Base-by-base conservation (phyloP, 2,888 invertebrate species). In the Clitarchus hookeri region DNA sequence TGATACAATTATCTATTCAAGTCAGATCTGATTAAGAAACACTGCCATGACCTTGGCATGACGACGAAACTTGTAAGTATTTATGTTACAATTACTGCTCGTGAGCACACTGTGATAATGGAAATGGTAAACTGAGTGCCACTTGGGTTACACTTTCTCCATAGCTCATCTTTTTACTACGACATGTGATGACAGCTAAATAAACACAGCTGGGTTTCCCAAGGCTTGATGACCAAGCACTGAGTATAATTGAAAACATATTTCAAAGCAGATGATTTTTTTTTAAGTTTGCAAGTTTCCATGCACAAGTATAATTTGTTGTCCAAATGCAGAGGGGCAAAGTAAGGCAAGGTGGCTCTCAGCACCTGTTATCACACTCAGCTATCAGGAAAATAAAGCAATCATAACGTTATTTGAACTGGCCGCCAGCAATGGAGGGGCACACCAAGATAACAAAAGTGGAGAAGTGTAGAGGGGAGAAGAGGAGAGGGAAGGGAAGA, bases 321-420 rank as follows among this genome's bases (percentile, higher is more conserved):
- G 12, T 23, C 3, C 8, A 23, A 36, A 36, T 36, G 36, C 36
- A 65, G 23, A 65, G n/a, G 65, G 16, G 8, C 23, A 23, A 16
- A 65, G 65, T 65, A 23, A n/a, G 11, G 65, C 65, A 65, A 65
- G 65, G 65, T 65, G 19, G 0, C 65, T 65, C 23, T 65, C 19
- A 0, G 65, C n/a, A 65, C 65, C 65, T 65, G 65, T 65, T 65
- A 65, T 65, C 65, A 65, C 16, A 19, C 16, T 65, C 65, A 65
- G 65, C 65, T 65, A 65, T 65, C 65, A 65, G 65, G 65, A 65
- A 65, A 65, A 65, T n/a, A 65, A 65, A 65, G 65, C 65, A 65
- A 65, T 65, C 65, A 65, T n/a, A 65, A 65, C 65, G 16, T 65
- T 65, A 65, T 65, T 65, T 65, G 65, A 65, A 65, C 65, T 65